Percentiles rank a stretch among this genome's conserved stretches.
Conservation (phyloP, 2,888 invertebrate genomes). For the Netelia melanura region DNA sequence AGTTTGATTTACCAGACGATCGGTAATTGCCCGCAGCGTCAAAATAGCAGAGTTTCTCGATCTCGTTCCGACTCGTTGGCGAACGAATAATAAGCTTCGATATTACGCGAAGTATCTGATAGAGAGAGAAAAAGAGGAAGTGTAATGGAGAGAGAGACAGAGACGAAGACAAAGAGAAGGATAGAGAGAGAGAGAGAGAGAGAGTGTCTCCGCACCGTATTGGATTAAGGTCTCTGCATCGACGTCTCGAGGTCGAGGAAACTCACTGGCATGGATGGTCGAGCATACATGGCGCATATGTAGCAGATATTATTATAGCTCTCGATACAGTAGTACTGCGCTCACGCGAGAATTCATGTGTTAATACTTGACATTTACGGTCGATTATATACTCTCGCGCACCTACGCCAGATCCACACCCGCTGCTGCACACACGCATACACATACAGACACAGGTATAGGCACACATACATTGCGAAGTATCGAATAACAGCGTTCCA, state of each 20-base stretch:
- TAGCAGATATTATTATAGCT: conserved; percentile 29
- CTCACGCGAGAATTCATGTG: conserved; percentile 37
- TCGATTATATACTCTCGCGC: conserved; percentile 57
- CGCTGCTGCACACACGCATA: conserved; percentile 23
- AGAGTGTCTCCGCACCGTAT: conserved; percentile 40
- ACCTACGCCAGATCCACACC: conserved; percentile 19
- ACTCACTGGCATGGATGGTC: conserved; percentile 12
- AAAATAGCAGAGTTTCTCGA: conserved; percentile 34
- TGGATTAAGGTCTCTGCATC: conserved; percentile 42
- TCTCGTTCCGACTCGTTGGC: conserved; percentile 37
- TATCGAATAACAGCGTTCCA: conserved; percentile 22
- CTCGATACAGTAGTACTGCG: conserved; percentile 17
- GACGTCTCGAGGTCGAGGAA: conserved; percentile 63
- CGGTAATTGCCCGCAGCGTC: conserved; percentile 52
- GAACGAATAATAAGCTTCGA: conserved; percentile 61
- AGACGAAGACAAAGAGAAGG: conserved; percentile 17
- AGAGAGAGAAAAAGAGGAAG: neutral
- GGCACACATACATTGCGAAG: too few species aligned
- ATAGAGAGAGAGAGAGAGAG: conserved; percentile 9
- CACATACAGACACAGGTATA: too few species aligned
- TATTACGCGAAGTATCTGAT: conserved; percentile 44
- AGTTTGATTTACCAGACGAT: conserved; percentile 24
- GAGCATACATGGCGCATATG: conserved; percentile 30
- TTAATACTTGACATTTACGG: conserved; percentile 61
- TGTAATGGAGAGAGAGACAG: neutral